A percentile compares a stretch with the other conserved stretches of the same genome.
Evolutionary conservation across 1,140 invertebrate genomes (phyloP).

Genomic region (Sipha flava): DNA sequence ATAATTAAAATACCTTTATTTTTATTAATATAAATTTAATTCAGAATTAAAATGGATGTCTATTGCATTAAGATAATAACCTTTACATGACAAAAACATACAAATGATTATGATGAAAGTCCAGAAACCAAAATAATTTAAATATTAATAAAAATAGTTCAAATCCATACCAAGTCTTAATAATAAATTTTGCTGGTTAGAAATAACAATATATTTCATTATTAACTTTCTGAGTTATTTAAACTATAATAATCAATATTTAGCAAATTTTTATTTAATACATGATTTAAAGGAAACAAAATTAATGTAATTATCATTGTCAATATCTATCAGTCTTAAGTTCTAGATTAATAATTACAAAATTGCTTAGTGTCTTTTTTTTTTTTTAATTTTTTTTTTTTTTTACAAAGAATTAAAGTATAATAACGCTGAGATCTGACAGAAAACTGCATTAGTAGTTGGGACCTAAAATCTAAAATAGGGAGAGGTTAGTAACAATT

Average conservation of each 20-base stretch:
- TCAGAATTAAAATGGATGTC: not conserved
- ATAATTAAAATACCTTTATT: not conserved
- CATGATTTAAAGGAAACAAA: not conserved
- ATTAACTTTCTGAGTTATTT: not conserved
- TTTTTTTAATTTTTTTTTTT: not conserved
- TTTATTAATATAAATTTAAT: not conserved
- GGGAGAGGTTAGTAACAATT: constrained; percentile 10
- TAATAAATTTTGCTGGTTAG: not conserved
- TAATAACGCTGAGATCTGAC: constrained; percentile 30
- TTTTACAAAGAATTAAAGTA: constrained; percentile 3
- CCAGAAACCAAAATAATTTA: not conserved
- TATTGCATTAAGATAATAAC: not conserved
- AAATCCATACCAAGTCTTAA: not conserved
- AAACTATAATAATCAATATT: not conserved
- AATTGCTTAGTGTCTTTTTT: not conserved
- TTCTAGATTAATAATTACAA: constrained; percentile 23
- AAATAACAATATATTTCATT: not conserved
- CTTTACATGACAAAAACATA: not conserved
- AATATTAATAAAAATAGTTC: not conserved
- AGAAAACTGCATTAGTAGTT: constrained; percentile 30
- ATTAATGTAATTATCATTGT: not conserved
- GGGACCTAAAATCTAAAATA: constrained; percentile 26
- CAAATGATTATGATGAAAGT: not conserved
- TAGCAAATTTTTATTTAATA: not conserved
- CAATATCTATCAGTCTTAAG: constrained; percentile 24